Conservation (phyloP, 2,113 vertebrate species). For the Mastomys coucha region DNA sequence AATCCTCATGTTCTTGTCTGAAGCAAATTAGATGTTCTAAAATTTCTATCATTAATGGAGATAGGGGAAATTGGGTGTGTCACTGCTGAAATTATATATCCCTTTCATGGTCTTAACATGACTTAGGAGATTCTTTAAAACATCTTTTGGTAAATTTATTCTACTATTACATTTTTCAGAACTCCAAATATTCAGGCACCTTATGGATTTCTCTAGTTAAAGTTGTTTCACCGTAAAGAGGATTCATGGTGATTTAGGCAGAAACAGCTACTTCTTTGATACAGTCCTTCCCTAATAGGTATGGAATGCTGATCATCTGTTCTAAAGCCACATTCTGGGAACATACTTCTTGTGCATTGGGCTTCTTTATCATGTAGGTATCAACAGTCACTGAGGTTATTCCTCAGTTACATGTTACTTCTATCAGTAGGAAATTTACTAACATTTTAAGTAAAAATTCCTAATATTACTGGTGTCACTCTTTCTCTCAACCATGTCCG, state of each 20-base stretch:
- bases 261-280: background rate
- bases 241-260: background rate
- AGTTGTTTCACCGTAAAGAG: background rate
- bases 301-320: background rate
- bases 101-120: background rate
- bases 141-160: background rate
- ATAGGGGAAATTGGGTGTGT: too few relatives aligned
- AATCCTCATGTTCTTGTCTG: background rate
- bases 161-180: background rate
- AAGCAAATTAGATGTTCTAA: background rate
- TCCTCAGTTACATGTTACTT: background rate
- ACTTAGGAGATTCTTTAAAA: background rate
- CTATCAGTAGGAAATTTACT: constrained; percentile 39
- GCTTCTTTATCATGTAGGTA: background rate
- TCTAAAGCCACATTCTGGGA: background rate
- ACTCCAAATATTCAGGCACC: background rate
- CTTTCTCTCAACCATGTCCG: background rate
- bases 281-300: background rate
- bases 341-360: background rate
- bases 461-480: background rate
- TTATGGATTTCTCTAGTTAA: constrained; percentile 6
- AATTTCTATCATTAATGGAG: background rate
- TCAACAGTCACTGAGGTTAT: background rate
- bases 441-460: constrained; percentile 23
- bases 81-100: background rate